A percentile compares a stretch with the other conserved stretches of the same genome.
These are phyloP conservation scores for Dryobotodes eremita DNA, from an alignment of 2,888 invertebrate species.

Conservation along the genomic window DNA sequence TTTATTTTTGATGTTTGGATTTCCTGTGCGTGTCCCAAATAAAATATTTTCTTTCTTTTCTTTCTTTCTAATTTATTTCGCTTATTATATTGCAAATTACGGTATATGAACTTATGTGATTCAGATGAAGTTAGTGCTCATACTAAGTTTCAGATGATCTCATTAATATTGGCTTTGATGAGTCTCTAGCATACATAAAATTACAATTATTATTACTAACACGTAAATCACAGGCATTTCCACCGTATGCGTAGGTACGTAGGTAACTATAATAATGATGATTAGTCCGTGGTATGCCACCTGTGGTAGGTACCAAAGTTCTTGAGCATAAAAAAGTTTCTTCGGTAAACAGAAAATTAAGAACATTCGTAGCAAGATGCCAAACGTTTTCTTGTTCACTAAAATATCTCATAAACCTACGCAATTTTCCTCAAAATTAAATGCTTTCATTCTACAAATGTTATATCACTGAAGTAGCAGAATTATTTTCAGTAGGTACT, in stretches of 20 bases:
- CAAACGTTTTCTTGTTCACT: slow-evolving; percentile 32
- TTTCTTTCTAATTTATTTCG: neutral
- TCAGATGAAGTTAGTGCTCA: neutral
- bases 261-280: neutral
- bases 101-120: neutral
- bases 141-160: slow-evolving; percentile 1
- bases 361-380: slow-evolving; percentile 2
- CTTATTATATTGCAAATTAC: neutral
- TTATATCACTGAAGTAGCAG: slow-evolving; percentile 6
- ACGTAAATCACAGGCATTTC: neutral
- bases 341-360: slow-evolving; percentile 12
- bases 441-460: slow-evolving; percentile 26
- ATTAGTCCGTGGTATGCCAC: neutral
- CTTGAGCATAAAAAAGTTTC: slow-evolving; percentile 30
- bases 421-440: slow-evolving; percentile 12
- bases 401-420: slow-evolving; percentile 11
- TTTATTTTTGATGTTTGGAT: too few relatives aligned
- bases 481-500: slow-evolving; percentile 4
- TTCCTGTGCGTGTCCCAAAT: too few relatives aligned
- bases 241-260: neutral
- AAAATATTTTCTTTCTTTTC: too few relatives aligned
- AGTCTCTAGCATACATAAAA: neutral
- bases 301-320: slow-evolving; percentile 21
- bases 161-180: slow-evolving; percentile 21
- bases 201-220: slow-evolving; percentile 1